These are phyloP conservation scores for Recurvirostra avosetta DNA, from an alignment of 2,113 vertebrate genomes.

Conservation along the genomic window DNA sequence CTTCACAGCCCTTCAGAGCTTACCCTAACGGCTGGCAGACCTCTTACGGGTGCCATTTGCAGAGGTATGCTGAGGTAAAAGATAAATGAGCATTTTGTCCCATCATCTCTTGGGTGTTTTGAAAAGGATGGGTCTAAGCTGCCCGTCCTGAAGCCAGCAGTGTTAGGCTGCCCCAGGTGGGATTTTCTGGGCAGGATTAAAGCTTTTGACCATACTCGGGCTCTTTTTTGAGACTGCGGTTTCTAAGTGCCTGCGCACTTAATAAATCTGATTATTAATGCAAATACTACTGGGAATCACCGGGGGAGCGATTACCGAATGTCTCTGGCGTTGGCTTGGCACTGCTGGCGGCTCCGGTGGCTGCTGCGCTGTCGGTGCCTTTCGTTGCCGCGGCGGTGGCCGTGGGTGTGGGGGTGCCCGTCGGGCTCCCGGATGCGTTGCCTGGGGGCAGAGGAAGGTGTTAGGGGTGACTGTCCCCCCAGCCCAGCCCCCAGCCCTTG, in stretches of 20 bases:
- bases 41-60: not conserved
- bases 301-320: not conserved
- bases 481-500: not conserved
- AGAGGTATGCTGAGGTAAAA: not conserved
- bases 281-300: fast-evolving
- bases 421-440: fast-evolving
- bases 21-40: not conserved
- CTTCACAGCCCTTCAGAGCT: not conserved
- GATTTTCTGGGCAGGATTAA: not conserved
- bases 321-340: fast-evolving
- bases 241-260: not conserved
- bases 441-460: not conserved
- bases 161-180: not conserved
- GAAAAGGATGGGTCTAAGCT: not conserved
- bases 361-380: fast-evolving
- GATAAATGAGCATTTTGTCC: not conserved
- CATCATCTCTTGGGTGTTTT: not conserved
- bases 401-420: fast-evolving
- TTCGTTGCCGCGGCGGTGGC: fast-evolving
- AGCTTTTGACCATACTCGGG: not conserved
- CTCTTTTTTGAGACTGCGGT: not conserved
- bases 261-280: not conserved
- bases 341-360: not conserved
- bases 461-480: not conserved
- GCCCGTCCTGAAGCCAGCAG: not conserved